phyloP scores from a whole-genome alignment of 1,140 invertebrate genomes.

The Meloidogyne exigua region DNA sequence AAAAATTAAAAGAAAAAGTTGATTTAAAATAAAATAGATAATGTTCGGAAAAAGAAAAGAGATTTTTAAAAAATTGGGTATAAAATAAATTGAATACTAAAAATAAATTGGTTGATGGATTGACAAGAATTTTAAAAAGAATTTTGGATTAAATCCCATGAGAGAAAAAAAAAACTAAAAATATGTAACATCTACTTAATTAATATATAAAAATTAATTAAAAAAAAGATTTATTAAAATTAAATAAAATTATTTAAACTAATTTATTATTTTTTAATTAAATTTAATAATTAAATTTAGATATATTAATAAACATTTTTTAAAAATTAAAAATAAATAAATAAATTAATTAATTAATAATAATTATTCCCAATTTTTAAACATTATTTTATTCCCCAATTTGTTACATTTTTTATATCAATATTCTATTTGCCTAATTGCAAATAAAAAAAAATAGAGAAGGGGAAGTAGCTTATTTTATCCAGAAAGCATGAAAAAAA shows the following conservation, averaged over 20 bases:
- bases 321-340: too few species aligned
- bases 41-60: not conserved
- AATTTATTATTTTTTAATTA: too few species aligned
- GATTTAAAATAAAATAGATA: too few species aligned
- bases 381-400: not conserved
- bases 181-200: not conserved
- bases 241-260: too few species aligned
- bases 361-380: not conserved
- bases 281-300: too few species aligned
- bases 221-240: too few species aligned
- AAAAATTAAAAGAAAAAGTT: too few species aligned
- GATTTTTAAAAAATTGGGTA: not conserved
- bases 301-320: too few species aligned
- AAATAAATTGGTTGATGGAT: conserved; percentile 2
- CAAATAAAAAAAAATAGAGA: too few species aligned
- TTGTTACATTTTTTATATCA: not conserved
- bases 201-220: too few species aligned
- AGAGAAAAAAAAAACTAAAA: not conserved
- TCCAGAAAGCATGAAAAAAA: not conserved
- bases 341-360: not conserved
- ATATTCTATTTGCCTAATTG: not conserved
- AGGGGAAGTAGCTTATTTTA: not conserved
- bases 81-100: not conserved
- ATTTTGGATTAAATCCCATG: not conserved
- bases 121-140: too few species aligned